These are phyloP conservation scores for Mechanitis mazaeus DNA, from an alignment of 2,888 invertebrate genomes.

Conservation along the genomic window DNA sequence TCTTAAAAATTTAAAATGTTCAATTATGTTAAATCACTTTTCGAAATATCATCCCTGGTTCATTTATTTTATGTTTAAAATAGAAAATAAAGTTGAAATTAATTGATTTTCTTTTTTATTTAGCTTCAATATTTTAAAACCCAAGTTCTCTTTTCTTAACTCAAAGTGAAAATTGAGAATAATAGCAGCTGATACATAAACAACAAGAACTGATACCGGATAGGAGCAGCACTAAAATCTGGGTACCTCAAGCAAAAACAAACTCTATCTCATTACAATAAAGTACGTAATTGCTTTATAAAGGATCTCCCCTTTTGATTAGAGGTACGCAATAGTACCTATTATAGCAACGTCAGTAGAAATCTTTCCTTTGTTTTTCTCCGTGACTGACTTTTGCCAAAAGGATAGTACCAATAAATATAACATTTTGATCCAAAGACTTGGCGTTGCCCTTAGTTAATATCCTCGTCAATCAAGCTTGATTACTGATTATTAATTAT, in stretches of 20 bases:
- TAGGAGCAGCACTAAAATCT: conserved; percentile 14
- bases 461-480: conserved; percentile 10
- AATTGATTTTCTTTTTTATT: background rate
- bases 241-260: conserved; percentile 4
- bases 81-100: background rate
- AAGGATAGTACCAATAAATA: conserved; percentile 28
- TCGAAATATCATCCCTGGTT: too few species aligned
- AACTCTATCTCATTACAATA: background rate
- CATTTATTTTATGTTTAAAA: too few species aligned
- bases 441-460: conserved; percentile 13
- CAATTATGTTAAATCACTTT: too few species aligned
- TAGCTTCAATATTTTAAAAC: conserved; percentile 4
- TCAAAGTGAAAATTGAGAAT: conserved; percentile 19
- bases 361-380: conserved; percentile 32
- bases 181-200: conserved; percentile 19
- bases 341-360: conserved; percentile 27
- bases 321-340: conserved; percentile 23
- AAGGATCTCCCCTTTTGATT: conserved; percentile 14
- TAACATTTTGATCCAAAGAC: conserved; percentile 21
- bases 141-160: conserved; percentile 12
- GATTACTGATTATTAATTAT: background rate
- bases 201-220: conserved; percentile 13
- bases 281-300: conserved; percentile 5
- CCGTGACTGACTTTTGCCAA: conserved; percentile 30
- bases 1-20: too few species aligned